These are phyloP conservation scores for Lophura swinhoii DNA, from an alignment of 2,797 vertebrate species.

Conservation along the genomic window DNA sequence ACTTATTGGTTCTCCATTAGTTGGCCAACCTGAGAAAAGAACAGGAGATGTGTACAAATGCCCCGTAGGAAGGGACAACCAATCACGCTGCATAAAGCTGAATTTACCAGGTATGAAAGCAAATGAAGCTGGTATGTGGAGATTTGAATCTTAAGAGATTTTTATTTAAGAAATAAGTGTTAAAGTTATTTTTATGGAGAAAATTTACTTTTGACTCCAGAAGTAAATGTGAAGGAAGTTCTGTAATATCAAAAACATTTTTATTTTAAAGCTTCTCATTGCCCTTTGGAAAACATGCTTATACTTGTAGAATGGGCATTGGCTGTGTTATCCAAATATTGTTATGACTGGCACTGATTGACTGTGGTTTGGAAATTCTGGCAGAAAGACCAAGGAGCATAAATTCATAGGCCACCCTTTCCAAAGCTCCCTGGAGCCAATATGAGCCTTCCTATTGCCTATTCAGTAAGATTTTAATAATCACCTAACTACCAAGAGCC, in stretches of 20 bases:
- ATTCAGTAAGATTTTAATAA: neutral
- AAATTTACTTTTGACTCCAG: neutral
- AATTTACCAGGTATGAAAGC: conserved; percentile 88
- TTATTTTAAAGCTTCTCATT: neutral
- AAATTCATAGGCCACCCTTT: neutral
- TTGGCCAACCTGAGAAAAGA: conserved; percentile 89
- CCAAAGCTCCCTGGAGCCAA: neutral
- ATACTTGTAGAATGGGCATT: neutral
- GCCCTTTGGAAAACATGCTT: neutral
- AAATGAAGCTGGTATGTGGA: neutral
- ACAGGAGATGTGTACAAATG: conserved; percentile 98
- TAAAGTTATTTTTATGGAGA: neutral
- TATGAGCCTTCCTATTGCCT: neutral
- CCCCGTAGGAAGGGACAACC: conserved; percentile 80
- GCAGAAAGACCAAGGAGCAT: neutral
- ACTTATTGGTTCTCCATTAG: conserved; percentile 93
- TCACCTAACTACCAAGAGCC: neutral
- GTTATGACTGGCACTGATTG: neutral
- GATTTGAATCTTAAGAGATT: neutral
- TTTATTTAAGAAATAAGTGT: neutral
- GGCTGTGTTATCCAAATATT: neutral
- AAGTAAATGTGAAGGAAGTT: neutral
- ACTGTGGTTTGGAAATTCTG: neutral
- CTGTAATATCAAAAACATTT: neutral
- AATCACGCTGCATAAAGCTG: conserved; percentile 86